Conservation (phyloP, 2,113 vertebrate species). For the Tor tambroides region DNA sequence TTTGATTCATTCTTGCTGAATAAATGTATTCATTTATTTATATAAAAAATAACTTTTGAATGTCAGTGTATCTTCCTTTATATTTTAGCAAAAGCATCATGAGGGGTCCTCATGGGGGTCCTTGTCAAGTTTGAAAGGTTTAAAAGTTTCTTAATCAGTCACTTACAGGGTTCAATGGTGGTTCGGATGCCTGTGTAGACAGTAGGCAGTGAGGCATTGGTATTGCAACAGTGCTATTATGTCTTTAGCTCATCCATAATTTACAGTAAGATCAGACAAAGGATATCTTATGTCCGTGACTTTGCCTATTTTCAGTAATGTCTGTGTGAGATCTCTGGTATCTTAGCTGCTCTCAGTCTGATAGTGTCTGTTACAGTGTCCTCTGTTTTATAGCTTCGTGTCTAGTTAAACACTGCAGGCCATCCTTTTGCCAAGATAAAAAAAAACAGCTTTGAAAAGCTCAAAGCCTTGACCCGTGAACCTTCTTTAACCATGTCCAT, state of each 20-base stretch:
- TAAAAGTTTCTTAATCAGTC: background rate
- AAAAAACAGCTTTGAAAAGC: background rate
- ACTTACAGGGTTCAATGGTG: background rate
- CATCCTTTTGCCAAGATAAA: background rate
- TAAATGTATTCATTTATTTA: too few species aligned
- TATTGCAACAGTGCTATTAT: background rate
- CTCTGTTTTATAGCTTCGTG: background rate
- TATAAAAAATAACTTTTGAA: too few species aligned
- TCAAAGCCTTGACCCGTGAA: constrained; percentile 44
- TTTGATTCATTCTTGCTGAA: too few species aligned
- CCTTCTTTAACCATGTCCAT: constrained; percentile 30
- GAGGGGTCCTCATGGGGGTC: background rate
- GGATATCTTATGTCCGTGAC: background rate
- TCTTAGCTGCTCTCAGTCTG: background rate
- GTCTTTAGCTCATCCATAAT: constrained; percentile 16
- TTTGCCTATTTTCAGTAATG: constrained; percentile 4
- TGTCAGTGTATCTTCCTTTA: too few species aligned
- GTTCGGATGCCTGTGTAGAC: background rate
- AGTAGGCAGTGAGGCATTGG: background rate
- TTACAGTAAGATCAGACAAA: background rate
- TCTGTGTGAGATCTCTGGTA: background rate
- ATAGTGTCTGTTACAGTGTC: background rate
- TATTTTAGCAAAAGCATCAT: too few species aligned
- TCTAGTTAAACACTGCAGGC: constrained; percentile 24
- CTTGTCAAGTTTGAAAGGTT: background rate